Percentiles rank a stretch among this genome's conserved stretches.
These are phyloP conservation scores for Drosophila parabipectinata DNA, from an alignment of 1,140 invertebrate species.

Conservation along the genomic window DNA sequence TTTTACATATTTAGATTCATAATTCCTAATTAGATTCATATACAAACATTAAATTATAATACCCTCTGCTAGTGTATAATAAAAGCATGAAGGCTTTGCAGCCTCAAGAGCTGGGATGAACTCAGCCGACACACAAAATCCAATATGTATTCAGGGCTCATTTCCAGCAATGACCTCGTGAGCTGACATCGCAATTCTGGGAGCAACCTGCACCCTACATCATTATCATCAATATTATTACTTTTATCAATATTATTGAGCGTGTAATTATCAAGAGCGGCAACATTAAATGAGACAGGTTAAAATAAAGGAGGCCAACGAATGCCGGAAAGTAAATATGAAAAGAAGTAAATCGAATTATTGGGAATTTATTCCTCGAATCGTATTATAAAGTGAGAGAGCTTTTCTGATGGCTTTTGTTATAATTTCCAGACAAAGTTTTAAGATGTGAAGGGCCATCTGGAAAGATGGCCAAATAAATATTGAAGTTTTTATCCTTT, in stretches of 20 bases:
- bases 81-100: background rate
- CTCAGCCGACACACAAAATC: conserved; percentile 5
- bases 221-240: conserved; percentile 47
- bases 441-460: background rate
- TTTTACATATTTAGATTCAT: no score
- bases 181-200: background rate
- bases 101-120: conserved; percentile 20
- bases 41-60: no score
- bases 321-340: conserved; percentile 25
- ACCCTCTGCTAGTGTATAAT: background rate
- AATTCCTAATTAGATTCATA: no score
- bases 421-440: background rate
- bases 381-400: background rate
- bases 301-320: conserved; percentile 12
- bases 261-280: conserved; percentile 30
- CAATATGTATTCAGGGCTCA: conserved; percentile 5
- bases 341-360: conserved; percentile 10
- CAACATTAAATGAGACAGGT: conserved; percentile 12
- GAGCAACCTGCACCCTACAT: conserved; percentile 5
- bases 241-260: conserved; percentile 41
- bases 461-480: no score
- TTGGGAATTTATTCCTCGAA: background rate
- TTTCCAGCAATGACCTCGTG: background rate
- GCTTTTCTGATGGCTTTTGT: background rate
- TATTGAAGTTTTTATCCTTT: no score